Conservation (phyloP, 2,113 vertebrate genomes). For the Psilopsiagon aurifrons region DNA sequence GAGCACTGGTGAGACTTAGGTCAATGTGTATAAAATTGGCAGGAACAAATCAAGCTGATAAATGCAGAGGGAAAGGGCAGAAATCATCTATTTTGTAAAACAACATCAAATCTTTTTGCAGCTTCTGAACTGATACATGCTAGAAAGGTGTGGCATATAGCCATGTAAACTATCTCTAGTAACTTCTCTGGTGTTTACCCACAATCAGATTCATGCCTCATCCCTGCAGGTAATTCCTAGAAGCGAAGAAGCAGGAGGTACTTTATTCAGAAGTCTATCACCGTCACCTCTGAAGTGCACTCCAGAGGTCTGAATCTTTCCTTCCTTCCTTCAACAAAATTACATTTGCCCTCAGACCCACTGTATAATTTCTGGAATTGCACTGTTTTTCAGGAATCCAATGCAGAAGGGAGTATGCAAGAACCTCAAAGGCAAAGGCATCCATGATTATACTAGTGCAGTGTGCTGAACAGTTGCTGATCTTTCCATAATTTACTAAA, state of each 20-base stretch:
- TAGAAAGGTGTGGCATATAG: neutral
- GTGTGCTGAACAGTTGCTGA: neutral
- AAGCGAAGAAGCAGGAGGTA: neutral
- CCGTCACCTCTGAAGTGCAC: neutral
- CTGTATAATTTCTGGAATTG: neutral
- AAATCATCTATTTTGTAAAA: neutral
- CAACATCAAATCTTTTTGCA: neutral
- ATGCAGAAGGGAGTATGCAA: neutral
- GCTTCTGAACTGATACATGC: neutral
- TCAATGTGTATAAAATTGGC: neutral
- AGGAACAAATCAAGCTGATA: neutral
- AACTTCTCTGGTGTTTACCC: neutral
- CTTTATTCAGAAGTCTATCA: neutral
- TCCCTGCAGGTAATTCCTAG: neutral
- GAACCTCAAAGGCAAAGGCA: neutral
- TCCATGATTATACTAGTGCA: neutral
- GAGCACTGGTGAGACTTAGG: neutral
- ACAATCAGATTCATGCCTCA: neutral
- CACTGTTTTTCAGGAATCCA: neutral
- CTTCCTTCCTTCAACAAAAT: neutral
- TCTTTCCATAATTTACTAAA: constrained; percentile 39
- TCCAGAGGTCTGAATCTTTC: neutral
- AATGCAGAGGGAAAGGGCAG: neutral
- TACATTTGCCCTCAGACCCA: neutral
- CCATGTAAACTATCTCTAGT: neutral